Evolutionary conservation across 1,140 invertebrate genomes (phyloP), one percentile per base, ranked within the genome.

Genomic region (Drosophila arawakana): DNA sequence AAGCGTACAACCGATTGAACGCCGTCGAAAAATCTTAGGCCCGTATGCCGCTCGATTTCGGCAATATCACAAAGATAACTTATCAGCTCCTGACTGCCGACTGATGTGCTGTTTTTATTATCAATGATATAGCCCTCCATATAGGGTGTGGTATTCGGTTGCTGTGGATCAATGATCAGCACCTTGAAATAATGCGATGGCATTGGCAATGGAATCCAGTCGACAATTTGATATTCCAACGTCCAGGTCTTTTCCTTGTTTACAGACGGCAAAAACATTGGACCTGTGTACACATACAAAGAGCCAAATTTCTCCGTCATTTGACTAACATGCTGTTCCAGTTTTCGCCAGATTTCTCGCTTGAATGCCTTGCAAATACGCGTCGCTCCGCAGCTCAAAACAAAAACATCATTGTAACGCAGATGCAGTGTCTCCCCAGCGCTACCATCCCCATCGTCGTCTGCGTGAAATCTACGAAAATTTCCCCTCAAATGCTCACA

Each of bases 141-240:
- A 7, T 72, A 72, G 1, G 84, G 72, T 13, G 8, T 25, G 8
- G 3, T 60, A 0, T 11, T 52, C 34, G 93, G 54, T n/a, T 75
- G 15, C 39, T 62, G 61, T 0, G 94, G 95, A 93, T 98, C 97
- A 7, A 95, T 94, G 2, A 98, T 96, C 6, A 98, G 93, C 5
- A 98, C 94, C 94, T 99, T 99, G 92, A 98, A 99, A 93, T 99
- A 99, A 93, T 99, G 99, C 1, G 99, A 99, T 0, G 99, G 99
- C 7, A 99, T 98, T 2, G 98, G 97, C 5, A 99, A 98, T 99
- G 0, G 94, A 91, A 1, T 7, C 98, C 99, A 76, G 99, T 98
- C 95, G 25, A 54, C 50, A 54, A 54, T 54, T 1, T 99, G 96
- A 93, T 99, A 99, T 81, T 96, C 96, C 0, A 99, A 95, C 91